Base-by-base conservation (phyloP, 2,113 vertebrate species). In the Chionomys nivalis region DNA sequence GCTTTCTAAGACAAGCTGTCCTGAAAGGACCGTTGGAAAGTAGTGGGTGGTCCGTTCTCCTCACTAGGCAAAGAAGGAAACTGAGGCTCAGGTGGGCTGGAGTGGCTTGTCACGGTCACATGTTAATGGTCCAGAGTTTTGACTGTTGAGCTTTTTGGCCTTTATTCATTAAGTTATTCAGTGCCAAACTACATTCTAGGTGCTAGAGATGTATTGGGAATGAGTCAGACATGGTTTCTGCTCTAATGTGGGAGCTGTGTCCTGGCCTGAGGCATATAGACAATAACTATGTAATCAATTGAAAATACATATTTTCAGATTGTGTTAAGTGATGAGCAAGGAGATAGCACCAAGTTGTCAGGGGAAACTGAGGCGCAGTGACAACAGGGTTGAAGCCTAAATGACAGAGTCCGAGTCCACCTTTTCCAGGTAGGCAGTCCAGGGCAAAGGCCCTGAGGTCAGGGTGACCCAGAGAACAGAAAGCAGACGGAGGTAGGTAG, bases 1-100 rank as follows among this genome's bases (percentile, higher is more conserved):
- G 65, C 94, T 97, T 93, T 96, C 87, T 72, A 96, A 91, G 89
- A 87, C 58, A 89, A 31, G 44, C 36, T 1, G 55, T 89, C 95
- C 83, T 68, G 6, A 73, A 94, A 91, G 90, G 77, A 75, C 72
- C 24, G 85, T 79, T 91, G 70, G 88, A 85, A 63, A 96, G 24
- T 58, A 31, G 39, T 11, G 14, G 70, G 47, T 58, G 6, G 49
- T 92, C 31, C 52, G 61, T 14, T 47, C 11, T 42, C 24, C 33
- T 87, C 7, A 1, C n/a, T 61, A 89, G 89, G 61, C 94, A 93
- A 42, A 77, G 79, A 93, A 85, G 79, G 93, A 95, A 92, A 79
- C 86, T 72, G 95, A 97, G 92, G 86, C 70, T 92, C 61, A 39
- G 6, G 44, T 33, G 92, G 44, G 72, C 33, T 12, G 26, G 19